phyloP scores from a whole-genome alignment of 2,797 vertebrate genomes.

The Sebastes itinus region DNA sequence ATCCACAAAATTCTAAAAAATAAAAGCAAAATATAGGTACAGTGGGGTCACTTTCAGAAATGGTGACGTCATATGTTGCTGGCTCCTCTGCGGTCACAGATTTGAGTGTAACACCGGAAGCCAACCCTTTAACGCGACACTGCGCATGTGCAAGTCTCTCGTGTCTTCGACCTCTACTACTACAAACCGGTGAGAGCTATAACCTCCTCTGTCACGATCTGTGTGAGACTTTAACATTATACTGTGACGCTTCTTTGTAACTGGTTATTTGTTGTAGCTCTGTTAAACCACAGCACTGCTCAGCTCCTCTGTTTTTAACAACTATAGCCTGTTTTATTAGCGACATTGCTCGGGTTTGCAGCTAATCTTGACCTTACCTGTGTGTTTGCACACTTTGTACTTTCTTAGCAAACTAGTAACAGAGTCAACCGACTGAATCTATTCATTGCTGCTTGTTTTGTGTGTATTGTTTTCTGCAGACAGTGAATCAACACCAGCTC shows the following conservation, averaged over 20 bases:
- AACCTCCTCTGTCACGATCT: neutral
- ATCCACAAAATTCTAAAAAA: no score
- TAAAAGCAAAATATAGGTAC: no score
- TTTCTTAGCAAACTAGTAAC: neutral
- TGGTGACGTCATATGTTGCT: no score
- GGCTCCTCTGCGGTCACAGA: neutral
- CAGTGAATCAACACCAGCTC: conserved; percentile 15
- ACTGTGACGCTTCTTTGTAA: accelerated
- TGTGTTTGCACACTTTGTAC: conserved; percentile 9
- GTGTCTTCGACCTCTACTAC: conserved; percentile 77
- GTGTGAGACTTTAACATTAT: neutral
- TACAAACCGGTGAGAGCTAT: conserved; percentile 56
- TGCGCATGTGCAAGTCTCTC: conserved; percentile 63
- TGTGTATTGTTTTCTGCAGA: neutral
- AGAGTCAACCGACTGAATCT: accelerated
- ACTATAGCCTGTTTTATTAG: neutral
- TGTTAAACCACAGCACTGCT: neutral
- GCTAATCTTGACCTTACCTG: conserved; percentile 64
- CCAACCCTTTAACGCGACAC: neutral
- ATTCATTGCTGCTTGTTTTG: neutral
- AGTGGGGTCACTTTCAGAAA: no score
- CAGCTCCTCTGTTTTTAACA: neutral
- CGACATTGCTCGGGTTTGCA: neutral
- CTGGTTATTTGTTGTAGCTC: neutral
- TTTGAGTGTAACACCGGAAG: conserved; percentile 47